A percentile compares a stretch with the other conserved stretches of the same genome.
phyloP scores from a whole-genome alignment of 1,140 invertebrate species.

The Zaprionus tsacasi region DNA sequence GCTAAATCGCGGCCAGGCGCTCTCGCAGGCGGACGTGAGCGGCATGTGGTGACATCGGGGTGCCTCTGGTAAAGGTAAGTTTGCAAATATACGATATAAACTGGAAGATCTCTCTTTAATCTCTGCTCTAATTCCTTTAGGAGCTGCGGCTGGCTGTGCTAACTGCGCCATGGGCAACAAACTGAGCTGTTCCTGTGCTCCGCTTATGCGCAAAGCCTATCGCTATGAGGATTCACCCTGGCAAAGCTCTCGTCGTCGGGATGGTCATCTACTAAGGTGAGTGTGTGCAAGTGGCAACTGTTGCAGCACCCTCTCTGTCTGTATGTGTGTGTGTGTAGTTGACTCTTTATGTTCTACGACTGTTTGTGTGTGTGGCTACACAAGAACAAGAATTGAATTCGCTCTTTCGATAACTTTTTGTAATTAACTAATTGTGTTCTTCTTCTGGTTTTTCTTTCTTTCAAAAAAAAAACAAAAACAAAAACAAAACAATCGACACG shows the following conservation, averaged over 20 bases:
- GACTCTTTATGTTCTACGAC: slow-evolving; percentile 58
- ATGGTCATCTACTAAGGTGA: slow-evolving; percentile 96
- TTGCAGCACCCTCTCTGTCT: neutral
- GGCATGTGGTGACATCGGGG: slow-evolving; percentile 91
- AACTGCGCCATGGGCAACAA: slow-evolving; percentile 95
- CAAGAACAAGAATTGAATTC: slow-evolving; percentile 69
- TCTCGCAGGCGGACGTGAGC: slow-evolving; percentile 87
- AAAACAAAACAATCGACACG: slow-evolving; percentile 36
- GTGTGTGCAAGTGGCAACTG: slow-evolving; percentile 13
- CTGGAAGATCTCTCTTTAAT: neutral
- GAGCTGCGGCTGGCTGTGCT: slow-evolving; percentile 78
- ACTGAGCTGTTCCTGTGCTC: slow-evolving; percentile 96
- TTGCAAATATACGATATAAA: neutral
- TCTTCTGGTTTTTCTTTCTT: slow-evolving; percentile 81
- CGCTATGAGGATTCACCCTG: slow-evolving; percentile 97
- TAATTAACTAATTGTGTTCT: slow-evolving; percentile 77
- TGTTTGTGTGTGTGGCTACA: slow-evolving; percentile 41
- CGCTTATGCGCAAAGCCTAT: slow-evolving; percentile 96
- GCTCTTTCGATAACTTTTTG: slow-evolving; percentile 71
- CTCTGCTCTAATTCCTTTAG: slow-evolving; percentile 30
- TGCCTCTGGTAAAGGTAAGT: slow-evolving; percentile 86
- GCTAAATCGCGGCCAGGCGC: slow-evolving; percentile 88
- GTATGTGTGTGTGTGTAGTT: slow-evolving; percentile 36
- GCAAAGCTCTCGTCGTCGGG: slow-evolving; percentile 93
- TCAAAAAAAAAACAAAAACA: slow-evolving; percentile 51